A percentile compares a stretch with the other conserved stretches of the same genome.
These are phyloP conservation scores for Anser brachyrhynchus DNA, from an alignment of 2,113 vertebrate genomes.

Conservation along the genomic window DNA sequence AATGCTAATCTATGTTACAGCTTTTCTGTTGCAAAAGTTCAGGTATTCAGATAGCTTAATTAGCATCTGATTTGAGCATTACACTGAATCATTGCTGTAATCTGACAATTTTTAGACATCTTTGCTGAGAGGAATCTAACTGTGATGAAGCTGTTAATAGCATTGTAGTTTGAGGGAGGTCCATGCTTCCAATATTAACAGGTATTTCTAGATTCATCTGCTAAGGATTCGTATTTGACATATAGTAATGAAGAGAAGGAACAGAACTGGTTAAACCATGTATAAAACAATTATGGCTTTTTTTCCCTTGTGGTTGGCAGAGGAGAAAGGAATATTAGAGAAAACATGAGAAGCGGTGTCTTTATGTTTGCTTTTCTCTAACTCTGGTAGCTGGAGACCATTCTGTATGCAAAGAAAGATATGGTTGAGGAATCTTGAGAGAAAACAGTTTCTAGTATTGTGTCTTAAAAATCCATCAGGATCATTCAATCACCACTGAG, in stretches of 20 bases:
- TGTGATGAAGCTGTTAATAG: neutral
- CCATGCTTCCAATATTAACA: neutral
- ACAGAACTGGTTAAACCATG: neutral
- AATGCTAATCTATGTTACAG: conserved; percentile 60
- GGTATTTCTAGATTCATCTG: neutral
- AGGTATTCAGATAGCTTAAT: conserved; percentile 63
- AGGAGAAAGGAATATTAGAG: neutral
- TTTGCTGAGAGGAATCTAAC: neutral
- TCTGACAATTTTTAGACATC: conserved; percentile 3
- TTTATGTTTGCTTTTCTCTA: neutral
- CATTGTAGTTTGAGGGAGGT: neutral
- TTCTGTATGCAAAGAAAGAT: neutral
- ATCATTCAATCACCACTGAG: neutral
- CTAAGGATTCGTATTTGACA: neutral
- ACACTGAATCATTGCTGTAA: neutral
- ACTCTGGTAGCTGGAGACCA: neutral
- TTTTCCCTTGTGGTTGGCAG: neutral
- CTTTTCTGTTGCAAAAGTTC: conserved; percentile 60
- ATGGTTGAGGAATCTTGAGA: neutral
- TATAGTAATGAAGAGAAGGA: neutral
- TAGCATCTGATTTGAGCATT: conserved; percentile 43
- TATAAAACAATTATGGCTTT: neutral
- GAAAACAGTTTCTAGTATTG: neutral
- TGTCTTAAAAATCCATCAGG: neutral
- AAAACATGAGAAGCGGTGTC: neutral